These are phyloP conservation scores for Hypena proboscidalis DNA, from an alignment of 2,888 invertebrate species.

Conservation along the genomic window DNA sequence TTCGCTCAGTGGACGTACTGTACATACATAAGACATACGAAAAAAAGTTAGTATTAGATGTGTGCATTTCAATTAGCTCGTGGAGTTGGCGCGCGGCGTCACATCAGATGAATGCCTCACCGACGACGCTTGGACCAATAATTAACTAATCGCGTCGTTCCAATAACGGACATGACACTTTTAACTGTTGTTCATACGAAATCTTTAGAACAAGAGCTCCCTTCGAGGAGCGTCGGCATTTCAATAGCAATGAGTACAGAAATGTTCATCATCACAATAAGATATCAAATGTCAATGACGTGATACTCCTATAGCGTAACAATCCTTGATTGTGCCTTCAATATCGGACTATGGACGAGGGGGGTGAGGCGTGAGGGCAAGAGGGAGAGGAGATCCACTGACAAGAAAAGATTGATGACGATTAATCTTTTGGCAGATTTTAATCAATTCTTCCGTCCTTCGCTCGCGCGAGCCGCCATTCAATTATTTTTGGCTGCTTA, in stretches of 20 bases:
- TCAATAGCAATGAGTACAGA: slow-evolving; percentile 14
- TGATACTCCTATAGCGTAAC: slow-evolving; percentile 19
- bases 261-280: slow-evolving; percentile 33
- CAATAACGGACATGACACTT: too few species aligned
- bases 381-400: background rate
- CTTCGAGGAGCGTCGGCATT: slow-evolving; percentile 1
- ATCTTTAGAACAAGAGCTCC: background rate
- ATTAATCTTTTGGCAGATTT: slow-evolving; percentile 44
- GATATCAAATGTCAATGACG: slow-evolving; percentile 15
- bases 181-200: background rate
- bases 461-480: background rate
- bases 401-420: slow-evolving; percentile 44
- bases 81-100: too few species aligned
- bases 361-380: background rate
- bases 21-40: too few species aligned
- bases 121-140: too few species aligned
- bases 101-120: too few species aligned
- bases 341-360: slow-evolving; percentile 18
- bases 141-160: too few species aligned
- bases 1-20: too few species aligned
- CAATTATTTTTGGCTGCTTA: slow-evolving; percentile 5
- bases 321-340: slow-evolving; percentile 38
- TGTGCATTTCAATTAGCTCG: too few species aligned
- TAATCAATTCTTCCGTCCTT: slow-evolving; percentile 34
- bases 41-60: too few species aligned